Evolutionary conservation across 2,888 invertebrate species (phyloP).

Genomic region (Ellobium chinense): DNA sequence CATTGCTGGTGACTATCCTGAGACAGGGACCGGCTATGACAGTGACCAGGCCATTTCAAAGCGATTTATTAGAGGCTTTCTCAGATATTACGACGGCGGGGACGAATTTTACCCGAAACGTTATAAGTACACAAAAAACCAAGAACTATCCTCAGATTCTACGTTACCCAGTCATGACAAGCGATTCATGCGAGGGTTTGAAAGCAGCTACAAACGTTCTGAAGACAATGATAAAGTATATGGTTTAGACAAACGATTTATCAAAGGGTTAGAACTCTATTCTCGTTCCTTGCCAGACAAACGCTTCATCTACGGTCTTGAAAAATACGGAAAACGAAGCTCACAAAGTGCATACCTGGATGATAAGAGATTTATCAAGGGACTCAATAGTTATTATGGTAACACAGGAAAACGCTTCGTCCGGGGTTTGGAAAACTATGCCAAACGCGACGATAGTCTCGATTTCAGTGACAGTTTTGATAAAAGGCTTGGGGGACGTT

Average conservation of each 20-base stretch:
- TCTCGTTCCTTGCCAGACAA: background rate
- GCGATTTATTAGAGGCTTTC: conserved; percentile 36
- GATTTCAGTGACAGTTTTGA: background rate
- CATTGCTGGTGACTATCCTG: background rate
- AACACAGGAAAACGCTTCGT: conserved; percentile 34
- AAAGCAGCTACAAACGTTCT: background rate
- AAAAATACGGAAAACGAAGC: background rate
- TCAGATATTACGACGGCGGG: background rate
- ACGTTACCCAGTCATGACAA: background rate
- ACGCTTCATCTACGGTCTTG: conserved; percentile 12
- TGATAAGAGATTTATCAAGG: background rate
- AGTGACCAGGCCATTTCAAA: conserved; percentile 9
- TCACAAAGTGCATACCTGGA: background rate
- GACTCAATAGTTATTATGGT: background rate
- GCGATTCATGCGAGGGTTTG: conserved; percentile 27
- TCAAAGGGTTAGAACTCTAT: conserved; percentile 32
- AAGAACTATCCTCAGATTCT: background rate
- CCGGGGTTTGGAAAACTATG: conserved; percentile 27
- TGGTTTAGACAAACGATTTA: conserved; percentile 16
- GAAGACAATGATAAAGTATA: background rate
- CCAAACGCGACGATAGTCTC: background rate
- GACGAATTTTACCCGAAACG: background rate
- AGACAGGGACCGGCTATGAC: background rate
- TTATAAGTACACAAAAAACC: background rate
- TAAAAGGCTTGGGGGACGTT: background rate